Evolutionary conservation across 2,888 invertebrate species (phyloP).

Genomic region (Tricholauxania praeusta): DNA sequence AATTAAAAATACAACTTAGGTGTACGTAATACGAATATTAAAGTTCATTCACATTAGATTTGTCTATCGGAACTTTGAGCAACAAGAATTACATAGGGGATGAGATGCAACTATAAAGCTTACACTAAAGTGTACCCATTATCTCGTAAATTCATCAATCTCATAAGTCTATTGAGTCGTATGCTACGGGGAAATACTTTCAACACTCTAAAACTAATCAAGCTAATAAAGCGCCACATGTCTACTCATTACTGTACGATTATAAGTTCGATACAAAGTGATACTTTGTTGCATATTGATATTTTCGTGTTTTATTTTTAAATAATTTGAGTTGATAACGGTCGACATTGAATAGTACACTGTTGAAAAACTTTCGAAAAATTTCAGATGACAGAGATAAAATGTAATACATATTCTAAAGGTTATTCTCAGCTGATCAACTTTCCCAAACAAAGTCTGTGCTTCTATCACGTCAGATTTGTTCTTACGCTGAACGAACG

Average conservation of each 20-base stretch:
- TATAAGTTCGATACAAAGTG: slow-evolving; percentile 54
- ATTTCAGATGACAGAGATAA: too few relatives aligned
- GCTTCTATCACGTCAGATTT: too few relatives aligned
- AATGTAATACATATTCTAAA: too few relatives aligned
- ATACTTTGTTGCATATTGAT: slow-evolving; percentile 27
- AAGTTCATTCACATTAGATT: too few relatives aligned
- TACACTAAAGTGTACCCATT: not conserved
- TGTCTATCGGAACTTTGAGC: not conserved
- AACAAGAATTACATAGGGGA: slow-evolving; percentile 9
- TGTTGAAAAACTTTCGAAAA: too few relatives aligned
- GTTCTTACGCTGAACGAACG: too few relatives aligned
- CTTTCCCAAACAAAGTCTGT: too few relatives aligned
- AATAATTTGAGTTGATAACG: slow-evolving; percentile 46
- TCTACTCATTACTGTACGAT: slow-evolving; percentile 52
- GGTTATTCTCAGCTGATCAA: too few relatives aligned
- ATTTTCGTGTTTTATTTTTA: slow-evolving; percentile 35
- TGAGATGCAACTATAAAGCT: not conserved
- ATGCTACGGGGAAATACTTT: slow-evolving; percentile 1
- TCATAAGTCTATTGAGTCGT: too few relatives aligned
- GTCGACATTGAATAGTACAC: slow-evolving; percentile 40
- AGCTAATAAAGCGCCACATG: slow-evolving; percentile 64
- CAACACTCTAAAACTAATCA: slow-evolving; percentile 61
- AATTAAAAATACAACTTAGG: too few relatives aligned
- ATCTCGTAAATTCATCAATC: not conserved
- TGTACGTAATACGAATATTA: too few relatives aligned